A percentile compares a stretch with the other conserved stretches of the same genome.
Evolutionary conservation across 2,113 vertebrate species (phyloP).

Genomic region (Mormoops blainvillei): DNA sequence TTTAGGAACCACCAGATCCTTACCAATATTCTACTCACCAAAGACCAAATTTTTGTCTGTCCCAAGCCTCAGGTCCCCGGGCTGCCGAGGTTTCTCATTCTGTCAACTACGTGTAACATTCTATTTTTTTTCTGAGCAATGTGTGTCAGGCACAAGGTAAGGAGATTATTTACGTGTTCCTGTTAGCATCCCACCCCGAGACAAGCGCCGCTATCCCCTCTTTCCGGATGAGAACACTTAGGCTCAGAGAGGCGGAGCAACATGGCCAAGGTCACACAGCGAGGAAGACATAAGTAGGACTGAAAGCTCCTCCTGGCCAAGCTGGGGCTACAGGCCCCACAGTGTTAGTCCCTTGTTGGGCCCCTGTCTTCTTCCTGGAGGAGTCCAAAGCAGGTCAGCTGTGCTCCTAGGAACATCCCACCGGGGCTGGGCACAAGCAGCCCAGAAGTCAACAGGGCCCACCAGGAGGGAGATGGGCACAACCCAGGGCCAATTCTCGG

Average conservation of each 20-base stretch:
- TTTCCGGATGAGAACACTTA: background rate
- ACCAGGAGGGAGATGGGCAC: background rate
- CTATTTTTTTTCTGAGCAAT: background rate
- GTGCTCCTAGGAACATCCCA: background rate
- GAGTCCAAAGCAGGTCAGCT: background rate
- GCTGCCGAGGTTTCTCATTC: background rate
- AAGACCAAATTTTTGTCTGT: background rate
- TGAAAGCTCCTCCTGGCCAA: background rate
- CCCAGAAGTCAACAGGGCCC: no score
- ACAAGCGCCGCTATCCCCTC: background rate
- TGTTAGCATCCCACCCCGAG: background rate
- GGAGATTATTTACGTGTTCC: background rate
- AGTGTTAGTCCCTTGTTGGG: background rate
- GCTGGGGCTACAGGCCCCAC: background rate
- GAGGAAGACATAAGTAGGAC: background rate
- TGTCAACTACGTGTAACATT: background rate
- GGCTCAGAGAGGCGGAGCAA: background rate
- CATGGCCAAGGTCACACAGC: background rate
- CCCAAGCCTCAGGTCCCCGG: background rate
- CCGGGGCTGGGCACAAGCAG: background rate
- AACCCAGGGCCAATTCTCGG: background rate
- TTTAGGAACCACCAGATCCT: background rate
- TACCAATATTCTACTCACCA: background rate
- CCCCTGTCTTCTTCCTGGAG: background rate
- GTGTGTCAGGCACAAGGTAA: background rate